A percentile compares a stretch with the other conserved stretches of the same genome.
Evolutionary conservation across 2,113 vertebrate species (phyloP).

Genomic region (Sebastes schlegelii): DNA sequence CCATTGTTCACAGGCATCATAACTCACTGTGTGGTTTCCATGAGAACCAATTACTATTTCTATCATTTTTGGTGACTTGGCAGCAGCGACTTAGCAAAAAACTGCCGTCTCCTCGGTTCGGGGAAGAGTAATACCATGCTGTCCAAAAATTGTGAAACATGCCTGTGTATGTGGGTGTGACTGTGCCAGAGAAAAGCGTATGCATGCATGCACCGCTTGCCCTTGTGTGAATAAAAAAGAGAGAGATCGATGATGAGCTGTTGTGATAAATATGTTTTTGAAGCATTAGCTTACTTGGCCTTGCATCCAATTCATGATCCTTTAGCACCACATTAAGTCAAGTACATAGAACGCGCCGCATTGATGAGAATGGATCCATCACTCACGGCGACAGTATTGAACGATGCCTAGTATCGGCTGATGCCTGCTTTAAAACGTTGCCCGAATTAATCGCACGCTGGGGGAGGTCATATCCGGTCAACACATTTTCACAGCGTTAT

Average conservation of each 20-base stretch:
- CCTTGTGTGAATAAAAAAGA: not conserved
- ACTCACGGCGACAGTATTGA: not conserved
- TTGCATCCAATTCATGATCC: slow-evolving; percentile 26
- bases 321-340: slow-evolving; percentile 11
- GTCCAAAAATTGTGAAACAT: slow-evolving; percentile 18
- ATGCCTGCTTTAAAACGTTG: not conserved
- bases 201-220: not conserved
- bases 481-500: not conserved
- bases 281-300: slow-evolving; percentile 15
- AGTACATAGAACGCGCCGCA: not conserved
- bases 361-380: slow-evolving; percentile 9
- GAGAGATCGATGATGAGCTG: slow-evolving; percentile 20
- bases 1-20: slow-evolving; percentile 32
- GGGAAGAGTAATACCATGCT: slow-evolving; percentile 33
- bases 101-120: slow-evolving; percentile 16
- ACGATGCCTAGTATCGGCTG: slow-evolving; percentile 9
- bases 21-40: slow-evolving; percentile 53
- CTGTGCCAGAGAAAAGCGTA: not conserved
- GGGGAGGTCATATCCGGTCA: not conserved
- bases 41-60: slow-evolving; percentile 66
- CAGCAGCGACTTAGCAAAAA: slow-evolving; percentile 41
- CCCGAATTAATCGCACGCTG: not conserved
- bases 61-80: slow-evolving; percentile 60
- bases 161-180: not conserved
- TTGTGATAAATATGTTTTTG: slow-evolving; percentile 30